These are phyloP conservation scores for Barbus barbus DNA, from an alignment of 2,113 vertebrate species.

Conservation along the genomic window DNA sequence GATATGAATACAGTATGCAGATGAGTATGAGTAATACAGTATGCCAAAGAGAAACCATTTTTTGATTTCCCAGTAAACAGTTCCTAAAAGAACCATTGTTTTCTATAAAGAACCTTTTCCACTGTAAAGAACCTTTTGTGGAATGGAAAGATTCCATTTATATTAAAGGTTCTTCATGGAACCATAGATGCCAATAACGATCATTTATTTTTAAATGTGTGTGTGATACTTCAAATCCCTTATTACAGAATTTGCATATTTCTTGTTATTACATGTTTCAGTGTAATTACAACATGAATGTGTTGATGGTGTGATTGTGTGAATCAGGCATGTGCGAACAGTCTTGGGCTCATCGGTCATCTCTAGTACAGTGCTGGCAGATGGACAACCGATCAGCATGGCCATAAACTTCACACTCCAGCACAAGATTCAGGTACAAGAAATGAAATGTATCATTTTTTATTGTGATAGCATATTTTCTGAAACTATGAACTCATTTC, in stretches of 20 bases:
- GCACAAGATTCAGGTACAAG: constrained; percentile 75
- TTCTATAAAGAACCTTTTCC: too few relatives aligned
- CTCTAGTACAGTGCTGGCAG: constrained; percentile 77
- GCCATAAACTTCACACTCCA: constrained; percentile 81
- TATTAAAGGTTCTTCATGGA: too few relatives aligned
- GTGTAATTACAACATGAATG: background rate
- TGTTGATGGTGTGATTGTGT: background rate
- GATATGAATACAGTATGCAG: background rate
- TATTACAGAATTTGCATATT: background rate
- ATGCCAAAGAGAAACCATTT: too few relatives aligned
- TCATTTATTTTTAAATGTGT: too few relatives aligned
- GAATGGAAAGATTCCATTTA: too few relatives aligned
- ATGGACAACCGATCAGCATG: constrained; percentile 73
- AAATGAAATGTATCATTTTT: background rate
- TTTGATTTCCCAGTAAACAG: too few relatives aligned
- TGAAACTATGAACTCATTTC: background rate
- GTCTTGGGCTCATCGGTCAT: constrained; percentile 83
- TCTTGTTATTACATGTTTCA: background rate
- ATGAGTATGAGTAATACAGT: too few relatives aligned
- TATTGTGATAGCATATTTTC: background rate
- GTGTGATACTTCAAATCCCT: background rate
- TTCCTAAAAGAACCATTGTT: too few relatives aligned
- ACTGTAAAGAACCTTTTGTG: too few relatives aligned
- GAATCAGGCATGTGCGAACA: constrained; percentile 74
- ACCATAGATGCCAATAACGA: too few relatives aligned